Evolutionary conservation across 37 sponge, comb jelly and placozoan genomes (phyloP), one percentile per base, ranked within the genome.

Genomic region (Bolinopsis microptera): DNA sequence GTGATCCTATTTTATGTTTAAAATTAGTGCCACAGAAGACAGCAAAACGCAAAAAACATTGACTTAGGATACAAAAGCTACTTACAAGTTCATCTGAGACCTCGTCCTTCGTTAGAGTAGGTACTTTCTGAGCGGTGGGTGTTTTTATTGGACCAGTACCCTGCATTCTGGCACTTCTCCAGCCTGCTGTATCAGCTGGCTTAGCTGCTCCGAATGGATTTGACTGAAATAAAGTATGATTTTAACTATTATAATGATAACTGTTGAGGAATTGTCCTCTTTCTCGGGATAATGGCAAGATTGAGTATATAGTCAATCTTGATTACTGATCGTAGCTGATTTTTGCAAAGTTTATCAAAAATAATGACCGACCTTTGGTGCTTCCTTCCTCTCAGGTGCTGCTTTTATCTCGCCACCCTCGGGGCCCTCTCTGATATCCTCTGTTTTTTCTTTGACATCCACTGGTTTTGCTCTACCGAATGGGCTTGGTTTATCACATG

Each of bases 121-220:
- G 25, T 22, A 86, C 36, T 28, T 39, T 39, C 48, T 86, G 90
- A 41, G 90, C 61, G 26, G 41, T 38, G 1, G 90, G 90, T 25
- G 90, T 86, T 86, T 39, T 86, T 18, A 86, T 86, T 22, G 90
- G 90, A 1, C 90, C 90, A 1, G 90, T 86, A 28, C 61, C 35
- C 90, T 86, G 90, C 0, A 34, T 48, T 34, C 90, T 39, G 26
- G 40, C 61, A 34, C 90, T 86, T 30, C 90, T 86, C 90, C 90
- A 86, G 22, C 35, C 39, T 40, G 90, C 90, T 5, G 90, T 86
- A 23, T 86, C 90, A 0, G 90, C 90, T 40, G 90, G 90, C 22
- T 23, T 38, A 16, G 90, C 90, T 36, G 30, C 13, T 40, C 90
- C 90, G 22, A 86, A 86, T 23, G 90, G 90, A 34, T 86, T 86